phyloP scores from a whole-genome alignment of 2,888 invertebrate species.

The Melieria crassipennis region DNA sequence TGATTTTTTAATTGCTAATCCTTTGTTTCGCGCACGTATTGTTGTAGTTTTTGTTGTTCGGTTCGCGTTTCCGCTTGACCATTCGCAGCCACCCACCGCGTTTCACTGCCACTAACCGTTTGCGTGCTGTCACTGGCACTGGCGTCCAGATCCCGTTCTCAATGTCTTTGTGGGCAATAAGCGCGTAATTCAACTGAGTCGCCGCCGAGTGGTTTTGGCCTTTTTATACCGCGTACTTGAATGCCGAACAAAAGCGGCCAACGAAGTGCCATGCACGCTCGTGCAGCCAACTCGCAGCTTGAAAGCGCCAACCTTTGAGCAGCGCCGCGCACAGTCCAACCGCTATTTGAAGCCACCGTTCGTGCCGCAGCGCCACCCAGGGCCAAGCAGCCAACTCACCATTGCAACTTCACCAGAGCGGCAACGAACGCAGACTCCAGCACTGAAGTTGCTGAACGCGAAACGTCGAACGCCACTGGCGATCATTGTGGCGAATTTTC shows the following conservation, averaged over 20 bases:
- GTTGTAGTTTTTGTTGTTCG: neutral
- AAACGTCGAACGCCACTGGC: too few relatives aligned
- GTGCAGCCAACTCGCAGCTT: too few relatives aligned
- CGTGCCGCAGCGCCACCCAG: too few relatives aligned
- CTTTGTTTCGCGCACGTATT: neutral
- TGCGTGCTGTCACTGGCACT: neutral
- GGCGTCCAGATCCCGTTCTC: constrained; percentile 21
- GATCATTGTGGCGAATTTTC: too few relatives aligned
- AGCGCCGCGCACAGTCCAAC: too few relatives aligned
- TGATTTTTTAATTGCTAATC: too few relatives aligned
- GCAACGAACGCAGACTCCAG: too few relatives aligned
- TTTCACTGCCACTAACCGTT: neutral
- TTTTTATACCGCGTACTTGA: constrained; percentile 57
- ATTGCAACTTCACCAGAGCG: too few relatives aligned
- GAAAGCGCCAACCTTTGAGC: too few relatives aligned
- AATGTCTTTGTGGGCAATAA: constrained; percentile 19
- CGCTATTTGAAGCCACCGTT: too few relatives aligned
- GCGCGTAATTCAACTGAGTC: constrained; percentile 53
- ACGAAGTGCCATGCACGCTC: neutral
- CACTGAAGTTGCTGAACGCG: too few relatives aligned
- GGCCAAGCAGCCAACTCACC: too few relatives aligned
- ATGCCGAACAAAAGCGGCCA: constrained; percentile 13
- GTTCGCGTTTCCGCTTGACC: neutral
- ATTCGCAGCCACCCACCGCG: constrained; percentile 15
- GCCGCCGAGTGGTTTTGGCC: constrained; percentile 54